Evolutionary conservation across 2,888 invertebrate species (phyloP), one percentile per base, ranked within the genome.

Genomic region (Papilio elwesi): DNA sequence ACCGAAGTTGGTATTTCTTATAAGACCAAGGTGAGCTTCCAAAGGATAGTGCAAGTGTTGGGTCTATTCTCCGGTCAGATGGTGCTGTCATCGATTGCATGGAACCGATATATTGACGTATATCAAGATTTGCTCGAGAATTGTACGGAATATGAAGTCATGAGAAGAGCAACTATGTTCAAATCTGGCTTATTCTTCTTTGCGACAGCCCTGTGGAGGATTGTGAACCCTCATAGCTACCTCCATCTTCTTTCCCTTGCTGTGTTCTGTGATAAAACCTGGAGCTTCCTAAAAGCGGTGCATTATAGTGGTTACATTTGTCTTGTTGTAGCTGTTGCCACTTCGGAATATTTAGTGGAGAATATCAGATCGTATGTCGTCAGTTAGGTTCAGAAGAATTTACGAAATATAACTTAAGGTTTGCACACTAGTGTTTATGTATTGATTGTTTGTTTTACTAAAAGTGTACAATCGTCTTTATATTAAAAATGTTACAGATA

Each of bases 71-170:
- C 95, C 6, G 95, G 96, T 0, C 97, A 97, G 84, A 93, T 97
- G 84, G 83, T 97, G 66, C 86, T 97, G 0, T 96, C 97, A 72
- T 97, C 97, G 0, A 90, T 96, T 70, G 96, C 96, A 10, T 98
- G 98, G 98, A 97, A 98, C 90, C 95, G 97, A 47, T 97, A 97
- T 81, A 97, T 98, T 79, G 96, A 96, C 65, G 88, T 96, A 7
- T 98, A 97, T 83, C 97, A 97, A 80, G 95, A 97, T 79, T 89
- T 97, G 81, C 85, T 98, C 49, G 97, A 97, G 82, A 94, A 95
- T 47, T 94, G 94, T 71, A 75, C 84, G 0, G 92, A 92, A n/a
- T 91, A 94, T 15, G 91, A 93, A 47, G 91, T 95, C 75, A 87
- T 90, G 52, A 85, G 88, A 63, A 91, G 95, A 59, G 95, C 95